Base-by-base conservation (phyloP, 2,888 invertebrate species). In the Seladonia tumulorum region DNA sequence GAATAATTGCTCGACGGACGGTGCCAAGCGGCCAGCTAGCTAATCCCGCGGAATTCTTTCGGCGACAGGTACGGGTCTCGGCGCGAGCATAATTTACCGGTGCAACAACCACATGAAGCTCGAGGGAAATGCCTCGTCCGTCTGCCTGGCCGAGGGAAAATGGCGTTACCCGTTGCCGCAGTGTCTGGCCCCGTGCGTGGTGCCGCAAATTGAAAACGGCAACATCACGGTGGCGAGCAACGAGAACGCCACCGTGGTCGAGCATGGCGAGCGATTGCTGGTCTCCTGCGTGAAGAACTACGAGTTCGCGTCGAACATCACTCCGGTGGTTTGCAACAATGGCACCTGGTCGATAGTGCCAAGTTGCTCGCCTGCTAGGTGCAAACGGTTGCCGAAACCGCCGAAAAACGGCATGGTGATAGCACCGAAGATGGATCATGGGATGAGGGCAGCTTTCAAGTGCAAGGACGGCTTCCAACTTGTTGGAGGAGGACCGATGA, bases 331-430 rank as follows among this genome's bases (percentile, higher is more conserved):
- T 0, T 99, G 99, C 94, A 97, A 98, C 94, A 99, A 99, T 92
- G 99, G 99, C 0, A 98, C 99, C 0, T 99, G 99, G 99, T 98
- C 98, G 0, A 97, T 98, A 87, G 98, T 99, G 90, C 99, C 99
- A 0, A 96, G 97, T 81, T 98, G 98, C 93, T 97, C 97, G 85
- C 97, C 98, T 88, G 97, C 99, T 93, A 96, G 98, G 97, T 98
- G 99, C 94, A 98, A 98, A 93, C 95, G 95, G 91, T 97, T 99
- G 96, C 99, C 99, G 0, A 97, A 96, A 85, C 96, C 97, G 5
- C 99, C 99, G 0, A 97, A 98, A 79, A 98, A 99, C 92, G 99
- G 99, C 0, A 98, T 99, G 97, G 99, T 99, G 7, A 97, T 99
- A 82, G 99, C 99, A 1, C 99, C 99, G 0, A 99, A 99, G 94